Percentiles rank a stretch among this genome's conserved stretches.
phyloP scores from a whole-genome alignment of 2,888 invertebrate species.

The Linnaemya tessellans region DNA sequence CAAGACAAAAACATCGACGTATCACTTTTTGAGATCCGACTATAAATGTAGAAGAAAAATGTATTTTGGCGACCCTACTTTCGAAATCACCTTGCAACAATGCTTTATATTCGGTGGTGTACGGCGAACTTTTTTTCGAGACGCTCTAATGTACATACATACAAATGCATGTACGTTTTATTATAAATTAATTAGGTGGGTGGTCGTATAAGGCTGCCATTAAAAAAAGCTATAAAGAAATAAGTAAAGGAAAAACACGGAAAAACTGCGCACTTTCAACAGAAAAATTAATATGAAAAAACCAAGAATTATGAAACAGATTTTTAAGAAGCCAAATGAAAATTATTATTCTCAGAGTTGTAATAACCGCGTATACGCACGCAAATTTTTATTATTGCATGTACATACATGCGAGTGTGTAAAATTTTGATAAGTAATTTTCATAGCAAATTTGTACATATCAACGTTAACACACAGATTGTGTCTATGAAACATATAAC shows the following conservation, averaged over 20 bases:
- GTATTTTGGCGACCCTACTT: too few species aligned
- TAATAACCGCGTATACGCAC: constrained; percentile 4
- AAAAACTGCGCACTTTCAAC: constrained; percentile 44
- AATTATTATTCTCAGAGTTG: constrained; percentile 44
- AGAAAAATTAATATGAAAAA: neutral
- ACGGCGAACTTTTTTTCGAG: too few species aligned
- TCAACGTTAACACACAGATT: neutral
- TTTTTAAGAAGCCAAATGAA: constrained; percentile 14
- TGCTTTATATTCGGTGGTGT: too few species aligned
- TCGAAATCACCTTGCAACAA: too few species aligned
- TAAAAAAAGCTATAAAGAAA: neutral
- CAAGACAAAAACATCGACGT: too few species aligned
- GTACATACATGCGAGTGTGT: neutral
- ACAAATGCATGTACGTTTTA: constrained; percentile 3
- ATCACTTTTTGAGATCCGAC: too few species aligned
- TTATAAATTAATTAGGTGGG: constrained; percentile 31
- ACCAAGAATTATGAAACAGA: neutral
- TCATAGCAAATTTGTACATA: neutral
- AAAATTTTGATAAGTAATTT: constrained; percentile 4
- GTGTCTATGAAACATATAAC: neutral
- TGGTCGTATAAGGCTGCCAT: constrained; percentile 27
- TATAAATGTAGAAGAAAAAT: too few species aligned
- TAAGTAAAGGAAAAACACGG: neutral
- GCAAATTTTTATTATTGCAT: too few species aligned
- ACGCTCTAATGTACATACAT: neutral